A percentile compares a stretch with the other conserved stretches of the same genome.
Evolutionary conservation across 1,140 invertebrate species (phyloP).

Genomic region (Odontomachus brunneus): DNA sequence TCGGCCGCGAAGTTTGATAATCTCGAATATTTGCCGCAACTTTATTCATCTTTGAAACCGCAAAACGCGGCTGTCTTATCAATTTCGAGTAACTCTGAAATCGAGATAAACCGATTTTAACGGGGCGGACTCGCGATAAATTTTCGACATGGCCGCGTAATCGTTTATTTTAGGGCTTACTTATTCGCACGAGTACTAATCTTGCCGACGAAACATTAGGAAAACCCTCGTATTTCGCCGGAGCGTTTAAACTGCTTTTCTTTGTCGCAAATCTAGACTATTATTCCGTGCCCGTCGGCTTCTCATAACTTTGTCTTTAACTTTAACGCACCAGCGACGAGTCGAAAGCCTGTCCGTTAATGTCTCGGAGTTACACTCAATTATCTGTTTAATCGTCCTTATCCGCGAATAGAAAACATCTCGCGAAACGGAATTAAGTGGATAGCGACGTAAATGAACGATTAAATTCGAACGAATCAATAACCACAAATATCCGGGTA

Average conservation of each 20-base stretch:
- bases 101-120: slow-evolving; percentile 14
- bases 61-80: slow-evolving; percentile 1
- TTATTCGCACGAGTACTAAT: slow-evolving; percentile 19
- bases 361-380: slow-evolving; percentile 28
- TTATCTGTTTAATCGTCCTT: slow-evolving; percentile 60
- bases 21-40: slow-evolving; percentile 24
- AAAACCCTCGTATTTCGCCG: slow-evolving; percentile 10
- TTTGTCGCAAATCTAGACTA: slow-evolving; percentile 12
- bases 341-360: slow-evolving; percentile 51
- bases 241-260: slow-evolving; percentile 41
- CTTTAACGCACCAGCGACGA: slow-evolving; percentile 11
- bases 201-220: slow-evolving; percentile 16
- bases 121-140: neutral
- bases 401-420: slow-evolving; percentile 6
- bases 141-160: neutral
- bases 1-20: slow-evolving; percentile 48
- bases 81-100: neutral
- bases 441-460: neutral
- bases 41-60: slow-evolving; percentile 30
- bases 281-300: slow-evolving; percentile 38
- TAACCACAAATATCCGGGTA: neutral
- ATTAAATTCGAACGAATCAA: slow-evolving; percentile 4
- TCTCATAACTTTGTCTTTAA: slow-evolving; percentile 43
- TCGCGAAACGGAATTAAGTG: neutral
- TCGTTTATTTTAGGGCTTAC: slow-evolving; percentile 16